Evolutionary conservation across 1,140 invertebrate species (phyloP).

Genomic region (Nephila pilipes): DNA sequence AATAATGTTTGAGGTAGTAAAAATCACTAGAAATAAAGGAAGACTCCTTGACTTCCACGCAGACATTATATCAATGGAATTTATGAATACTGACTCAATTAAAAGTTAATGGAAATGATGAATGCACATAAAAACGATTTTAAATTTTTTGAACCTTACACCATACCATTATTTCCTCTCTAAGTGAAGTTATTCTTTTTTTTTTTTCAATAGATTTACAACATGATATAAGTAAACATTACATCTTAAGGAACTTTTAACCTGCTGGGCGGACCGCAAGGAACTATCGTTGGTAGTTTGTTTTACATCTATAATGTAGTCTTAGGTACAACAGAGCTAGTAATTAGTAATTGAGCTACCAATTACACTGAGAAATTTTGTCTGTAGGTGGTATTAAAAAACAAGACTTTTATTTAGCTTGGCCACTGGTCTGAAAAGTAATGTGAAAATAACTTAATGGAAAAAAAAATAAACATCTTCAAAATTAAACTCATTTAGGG

Average conservation of each 20-base stretch:
- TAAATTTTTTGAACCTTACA: not conserved
- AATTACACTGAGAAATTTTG: slow-evolving; percentile 6
- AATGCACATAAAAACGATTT: not conserved
- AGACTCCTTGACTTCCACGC: no score
- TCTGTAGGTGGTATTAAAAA: not conserved
- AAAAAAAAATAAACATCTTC: not conserved
- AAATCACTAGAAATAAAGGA: no score
- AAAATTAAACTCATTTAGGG: not conserved
- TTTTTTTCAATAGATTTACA: slow-evolving; percentile 34
- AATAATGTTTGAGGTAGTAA: no score
- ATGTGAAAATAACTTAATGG: not conserved
- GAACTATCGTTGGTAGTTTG: slow-evolving; percentile 70
- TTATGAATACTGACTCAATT: not conserved
- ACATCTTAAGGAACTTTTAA: slow-evolving; percentile 73
- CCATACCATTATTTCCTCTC: slow-evolving; percentile 11
- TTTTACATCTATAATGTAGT: slow-evolving; percentile 44
- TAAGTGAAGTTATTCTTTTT: not conserved
- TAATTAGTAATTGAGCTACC: slow-evolving; percentile 29
- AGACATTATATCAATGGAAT: no score
- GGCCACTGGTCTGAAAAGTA: slow-evolving; percentile 63
- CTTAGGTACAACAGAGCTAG: slow-evolving; percentile 30
- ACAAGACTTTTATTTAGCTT: slow-evolving; percentile 28
- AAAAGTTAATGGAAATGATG: not conserved
- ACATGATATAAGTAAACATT: slow-evolving; percentile 26
- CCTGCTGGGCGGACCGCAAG: slow-evolving; percentile 74